Percentiles rank a stretch among this genome's conserved stretches.
Conservation (phyloP, 2,113 vertebrate species). For the Monarcha castaneiventris region DNA sequence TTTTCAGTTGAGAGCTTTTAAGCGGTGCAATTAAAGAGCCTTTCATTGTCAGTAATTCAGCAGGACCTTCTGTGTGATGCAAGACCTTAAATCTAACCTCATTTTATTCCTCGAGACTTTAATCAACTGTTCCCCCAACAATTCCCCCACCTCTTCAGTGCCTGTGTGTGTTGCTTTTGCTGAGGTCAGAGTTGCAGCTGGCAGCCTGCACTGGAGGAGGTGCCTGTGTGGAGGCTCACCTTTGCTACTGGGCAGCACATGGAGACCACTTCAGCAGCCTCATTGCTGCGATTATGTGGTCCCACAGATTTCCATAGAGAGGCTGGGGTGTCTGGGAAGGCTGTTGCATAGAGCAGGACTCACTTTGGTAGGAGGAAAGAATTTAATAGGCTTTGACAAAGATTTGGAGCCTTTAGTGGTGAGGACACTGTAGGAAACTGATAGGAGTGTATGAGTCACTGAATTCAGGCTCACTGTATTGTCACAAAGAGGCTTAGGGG, state of each 20-base stretch:
- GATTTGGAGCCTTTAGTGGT: background rate
- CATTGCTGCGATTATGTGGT: background rate
- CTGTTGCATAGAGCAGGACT: background rate
- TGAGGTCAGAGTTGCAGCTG: background rate
- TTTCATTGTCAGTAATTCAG: background rate
- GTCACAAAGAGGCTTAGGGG: background rate
- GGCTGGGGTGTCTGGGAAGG: background rate
- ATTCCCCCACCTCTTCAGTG: background rate
- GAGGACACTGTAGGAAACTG: background rate
- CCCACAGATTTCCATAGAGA: background rate
- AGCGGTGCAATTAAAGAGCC: background rate
- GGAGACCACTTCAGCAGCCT: background rate
- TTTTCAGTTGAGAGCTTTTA: background rate
- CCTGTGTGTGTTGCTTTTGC: background rate
- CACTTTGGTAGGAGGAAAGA: background rate
- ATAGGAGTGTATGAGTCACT: background rate
- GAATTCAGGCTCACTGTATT: background rate
- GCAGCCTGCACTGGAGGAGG: background rate
- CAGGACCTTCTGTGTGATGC: background rate
- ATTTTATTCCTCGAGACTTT: background rate
- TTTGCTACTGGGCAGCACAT: background rate
- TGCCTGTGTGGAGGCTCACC: background rate
- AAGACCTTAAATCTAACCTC: background rate
- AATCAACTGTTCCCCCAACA: background rate
- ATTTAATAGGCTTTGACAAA: background rate